phyloP scores from a whole-genome alignment of 2,797 vertebrate genomes.

The Acanthiza pusilla region DNA sequence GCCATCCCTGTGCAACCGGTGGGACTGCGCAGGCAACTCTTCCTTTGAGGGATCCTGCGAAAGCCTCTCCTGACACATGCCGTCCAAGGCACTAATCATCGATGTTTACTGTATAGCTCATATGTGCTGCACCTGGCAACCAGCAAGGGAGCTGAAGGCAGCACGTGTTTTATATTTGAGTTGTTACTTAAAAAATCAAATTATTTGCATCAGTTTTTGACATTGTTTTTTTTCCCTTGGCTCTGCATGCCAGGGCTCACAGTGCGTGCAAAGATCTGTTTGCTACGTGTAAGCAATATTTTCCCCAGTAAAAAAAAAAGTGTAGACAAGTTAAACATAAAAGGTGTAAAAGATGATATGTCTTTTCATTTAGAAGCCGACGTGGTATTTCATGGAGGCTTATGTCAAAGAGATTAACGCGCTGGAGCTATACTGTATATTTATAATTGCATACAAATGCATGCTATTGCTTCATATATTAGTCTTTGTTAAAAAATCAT shows the following conservation, averaged over 20 bases:
- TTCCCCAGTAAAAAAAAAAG: constrained; percentile 38
- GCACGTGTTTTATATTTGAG: constrained; percentile 64
- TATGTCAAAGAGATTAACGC: constrained; percentile 63
- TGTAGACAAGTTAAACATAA: constrained; percentile 55
- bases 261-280: constrained; percentile 63
- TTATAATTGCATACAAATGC: constrained; percentile 61
- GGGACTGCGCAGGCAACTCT: background rate
- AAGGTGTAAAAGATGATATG: constrained; percentile 63
- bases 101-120: constrained; percentile 59
- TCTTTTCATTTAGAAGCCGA: constrained; percentile 40
- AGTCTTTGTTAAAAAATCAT: constrained; percentile 71
- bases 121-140: constrained; percentile 63
- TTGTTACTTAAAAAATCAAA: constrained; percentile 67
- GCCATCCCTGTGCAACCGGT: background rate
- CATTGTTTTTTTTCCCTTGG: constrained; percentile 61
- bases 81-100: constrained; percentile 65
- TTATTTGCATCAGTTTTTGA: constrained; percentile 67
- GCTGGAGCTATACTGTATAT: constrained; percentile 28
- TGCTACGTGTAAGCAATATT: constrained; percentile 55
- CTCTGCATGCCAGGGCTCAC: constrained; percentile 56
- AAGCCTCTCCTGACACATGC: constrained; percentile 46
- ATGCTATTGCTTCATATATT: constrained; percentile 64
- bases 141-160: constrained; percentile 62
- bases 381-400: constrained; percentile 39
- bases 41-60: background rate